Base-by-base conservation (phyloP, 2,113 vertebrate genomes). In the Centropus unirufus region DNA sequence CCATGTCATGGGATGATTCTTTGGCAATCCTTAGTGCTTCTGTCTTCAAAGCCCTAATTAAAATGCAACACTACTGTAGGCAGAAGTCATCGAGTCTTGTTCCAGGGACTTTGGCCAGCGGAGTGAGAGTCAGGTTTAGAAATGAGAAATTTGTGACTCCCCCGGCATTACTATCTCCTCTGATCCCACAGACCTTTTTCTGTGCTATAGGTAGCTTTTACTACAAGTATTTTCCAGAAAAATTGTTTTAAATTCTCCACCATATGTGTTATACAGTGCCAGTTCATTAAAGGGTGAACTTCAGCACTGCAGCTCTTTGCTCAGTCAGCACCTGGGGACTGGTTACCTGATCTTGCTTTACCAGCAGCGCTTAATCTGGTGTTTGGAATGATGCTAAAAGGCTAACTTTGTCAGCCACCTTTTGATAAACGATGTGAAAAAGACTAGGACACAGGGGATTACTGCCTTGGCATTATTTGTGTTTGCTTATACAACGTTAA, bases 391-490 rank as follows among this genome's bases (percentile, higher is more conserved):
- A 91, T 82, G 62, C 23, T 93, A 89, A 95, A 92, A 95, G 87
- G 58, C 62, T 87, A 86, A 87, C 55, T 90, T 73, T 82, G 80
- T 73, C 90, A 95, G 62, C 46, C 77, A 87, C 69, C 75, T 89
- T 86, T 87, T 83, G 95, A 92, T 92, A 79, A 93, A 82, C 89
- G 73, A 44, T 68, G 77, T 82, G 88, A 26, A 68, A 89, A 94
- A 72, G 58, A 32, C 73, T 20, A 36, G 34, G 42, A 47, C 82
- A 42, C 70, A 24, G 59, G 69, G 55, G 54, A 89, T 80, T 76
- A 39, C 59, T 32, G 40, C 36, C 76, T 72, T 5, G 0, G 5
- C 0, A 0, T 46, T 86, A 12, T 76, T 95, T 75, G 72, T 87
- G 62, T 95, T 95, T 95, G 57, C 61, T 94, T 63, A 44, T 51